Percentiles rank a stretch among this genome's conserved stretches.
Evolutionary conservation across 2,888 invertebrate species (phyloP).

Genomic region (Scaptodrosophila latifasciaeformis): DNA sequence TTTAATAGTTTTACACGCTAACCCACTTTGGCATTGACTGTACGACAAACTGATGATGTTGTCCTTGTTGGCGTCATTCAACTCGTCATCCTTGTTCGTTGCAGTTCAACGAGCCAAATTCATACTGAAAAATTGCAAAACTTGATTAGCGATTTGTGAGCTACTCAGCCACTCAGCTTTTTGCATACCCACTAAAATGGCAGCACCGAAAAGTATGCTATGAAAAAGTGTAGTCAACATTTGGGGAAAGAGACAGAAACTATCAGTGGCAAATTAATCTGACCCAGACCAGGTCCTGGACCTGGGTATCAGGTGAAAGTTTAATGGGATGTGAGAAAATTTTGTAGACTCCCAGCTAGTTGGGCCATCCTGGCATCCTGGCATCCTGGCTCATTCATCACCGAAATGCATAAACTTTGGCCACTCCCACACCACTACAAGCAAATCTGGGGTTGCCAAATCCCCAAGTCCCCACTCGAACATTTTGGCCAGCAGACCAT

Average conservation of each 20-base stretch:
- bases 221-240: background rate
- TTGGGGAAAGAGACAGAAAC: conserved; percentile 11
- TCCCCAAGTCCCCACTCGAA: conserved; percentile 59
- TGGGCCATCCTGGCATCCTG: too few relatives aligned
- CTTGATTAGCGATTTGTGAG: conserved; percentile 54
- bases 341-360: too few relatives aligned
- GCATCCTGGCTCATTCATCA: conserved; percentile 47
- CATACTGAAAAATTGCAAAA: conserved; percentile 52
- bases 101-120: conserved; percentile 26
- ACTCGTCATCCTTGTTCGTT: too few relatives aligned
- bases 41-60: background rate
- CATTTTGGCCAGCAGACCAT: conserved; percentile 46
- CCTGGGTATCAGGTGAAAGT: background rate
- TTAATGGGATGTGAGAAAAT: too few relatives aligned
- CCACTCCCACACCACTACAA: background rate
- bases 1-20: conserved; percentile 53
- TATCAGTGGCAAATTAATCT: conserved; percentile 46
- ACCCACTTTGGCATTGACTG: conserved; percentile 34
- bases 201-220: conserved; percentile 30
- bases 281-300: conserved; percentile 10
- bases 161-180: conserved; percentile 41
- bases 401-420: conserved; percentile 20
- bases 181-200: conserved; percentile 24
- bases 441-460: background rate
- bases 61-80: background rate